Evolutionary conservation across 1,140 invertebrate species (phyloP).

Genomic region (Lordiphosa clarofinis): DNA sequence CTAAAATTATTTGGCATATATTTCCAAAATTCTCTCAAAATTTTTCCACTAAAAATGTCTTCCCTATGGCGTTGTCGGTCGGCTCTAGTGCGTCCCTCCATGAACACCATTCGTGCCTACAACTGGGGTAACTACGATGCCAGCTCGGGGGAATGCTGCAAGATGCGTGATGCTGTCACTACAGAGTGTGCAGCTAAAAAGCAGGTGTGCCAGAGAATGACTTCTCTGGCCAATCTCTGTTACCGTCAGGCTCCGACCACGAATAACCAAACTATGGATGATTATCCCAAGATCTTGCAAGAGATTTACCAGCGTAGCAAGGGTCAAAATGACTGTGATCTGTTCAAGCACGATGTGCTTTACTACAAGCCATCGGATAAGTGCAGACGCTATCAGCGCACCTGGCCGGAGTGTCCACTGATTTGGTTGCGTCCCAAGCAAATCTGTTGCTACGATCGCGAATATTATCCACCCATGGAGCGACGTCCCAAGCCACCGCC

Average conservation of each 20-base stretch:
- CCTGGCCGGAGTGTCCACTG: conserved; percentile 52
- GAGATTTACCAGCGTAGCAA: conserved; percentile 21
- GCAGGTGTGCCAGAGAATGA: background rate
- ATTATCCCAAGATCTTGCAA: conserved; percentile 23
- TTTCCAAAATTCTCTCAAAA: no score
- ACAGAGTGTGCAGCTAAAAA: background rate
- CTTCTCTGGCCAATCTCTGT: background rate
- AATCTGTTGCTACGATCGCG: conserved; percentile 35
- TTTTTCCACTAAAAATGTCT: no score
- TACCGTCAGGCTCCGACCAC: background rate
- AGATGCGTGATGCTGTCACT: conserved; percentile 5
- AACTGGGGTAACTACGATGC: conserved; percentile 43
- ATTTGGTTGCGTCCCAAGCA: conserved; percentile 28
- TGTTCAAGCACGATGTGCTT: conserved; percentile 20
- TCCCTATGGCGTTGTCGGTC: background rate
- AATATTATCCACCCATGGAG: background rate
- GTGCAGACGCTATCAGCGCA: conserved; percentile 39
- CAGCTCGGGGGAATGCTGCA: conserved; percentile 9
- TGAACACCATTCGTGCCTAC: background rate
- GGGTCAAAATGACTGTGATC: conserved; percentile 6
- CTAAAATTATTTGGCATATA: no score
- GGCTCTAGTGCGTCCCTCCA: background rate
- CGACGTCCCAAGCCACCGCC: conserved; percentile 9
- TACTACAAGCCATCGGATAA: conserved; percentile 47
- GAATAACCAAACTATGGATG: background rate